phyloP scores from a whole-genome alignment of 1,140 invertebrate genomes.

The Papilio glaucus region DNA sequence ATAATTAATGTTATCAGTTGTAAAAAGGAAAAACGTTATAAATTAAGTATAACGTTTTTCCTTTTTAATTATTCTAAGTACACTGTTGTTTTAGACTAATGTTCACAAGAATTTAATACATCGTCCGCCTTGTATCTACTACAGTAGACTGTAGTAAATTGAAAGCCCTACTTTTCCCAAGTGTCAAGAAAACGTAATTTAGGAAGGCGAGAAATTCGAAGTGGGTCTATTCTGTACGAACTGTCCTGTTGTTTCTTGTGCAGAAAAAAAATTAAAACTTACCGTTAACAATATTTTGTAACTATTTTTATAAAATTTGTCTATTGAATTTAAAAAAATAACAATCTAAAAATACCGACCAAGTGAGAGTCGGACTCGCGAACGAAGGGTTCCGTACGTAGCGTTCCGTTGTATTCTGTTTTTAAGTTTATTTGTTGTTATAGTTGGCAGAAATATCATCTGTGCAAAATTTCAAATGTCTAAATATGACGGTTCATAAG shows the following conservation, averaged over 20 bases:
- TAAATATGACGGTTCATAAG: too few species aligned
- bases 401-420: too few species aligned
- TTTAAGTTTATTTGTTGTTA: too few species aligned
- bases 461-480: too few species aligned
- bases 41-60: too few species aligned
- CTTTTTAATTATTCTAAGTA: not conserved
- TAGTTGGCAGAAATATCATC: too few species aligned
- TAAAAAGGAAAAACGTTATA: too few species aligned
- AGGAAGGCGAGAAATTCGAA: slow-evolving; percentile 13
- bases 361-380: too few species aligned
- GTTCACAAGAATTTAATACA: slow-evolving; percentile 22
- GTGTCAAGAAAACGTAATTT: slow-evolving; percentile 27
- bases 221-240: not conserved
- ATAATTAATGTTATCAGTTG: too few species aligned
- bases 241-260: slow-evolving; percentile 1
- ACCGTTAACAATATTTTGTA: not conserved
- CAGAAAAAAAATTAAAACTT: not conserved
- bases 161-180: slow-evolving; percentile 16
- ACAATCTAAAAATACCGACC: too few species aligned
- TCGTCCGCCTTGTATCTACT: not conserved
- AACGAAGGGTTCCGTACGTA: too few species aligned
- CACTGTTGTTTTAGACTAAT: not conserved
- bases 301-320: not conserved
- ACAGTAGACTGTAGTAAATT: slow-evolving; percentile 17
- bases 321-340: too few species aligned